These are phyloP conservation scores for Argyrosomus japonicus DNA, from an alignment of 2,113 vertebrate species.

Conservation along the genomic window DNA sequence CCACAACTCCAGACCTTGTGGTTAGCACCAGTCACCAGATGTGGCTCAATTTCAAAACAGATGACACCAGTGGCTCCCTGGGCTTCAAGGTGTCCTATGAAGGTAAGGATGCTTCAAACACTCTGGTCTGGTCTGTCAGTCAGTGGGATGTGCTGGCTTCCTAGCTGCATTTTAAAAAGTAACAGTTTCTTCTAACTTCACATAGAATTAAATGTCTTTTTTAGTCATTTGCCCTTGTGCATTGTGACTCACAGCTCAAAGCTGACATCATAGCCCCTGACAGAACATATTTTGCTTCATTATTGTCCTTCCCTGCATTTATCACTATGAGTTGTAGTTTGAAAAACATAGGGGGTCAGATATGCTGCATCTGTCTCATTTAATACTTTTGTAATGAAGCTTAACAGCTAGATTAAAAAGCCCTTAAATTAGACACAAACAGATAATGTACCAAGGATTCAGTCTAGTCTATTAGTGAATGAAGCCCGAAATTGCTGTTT, in stretches of 20 bases:
- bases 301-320: constrained; percentile 4
- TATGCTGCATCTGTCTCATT: not conserved
- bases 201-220: not conserved
- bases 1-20: constrained; percentile 94
- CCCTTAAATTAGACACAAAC: not conserved
- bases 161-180: not conserved
- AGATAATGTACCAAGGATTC: not conserved
- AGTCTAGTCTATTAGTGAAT: not conserved
- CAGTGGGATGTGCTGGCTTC: not conserved
- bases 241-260: not conserved
- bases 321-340: constrained; percentile 1
- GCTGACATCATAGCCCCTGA: constrained; percentile 2
- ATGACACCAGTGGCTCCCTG: constrained; percentile 93
- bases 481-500: not conserved
- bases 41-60: constrained; percentile 99
- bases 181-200: not conserved
- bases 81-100: constrained; percentile 97
- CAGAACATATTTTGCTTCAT: constrained; percentile 5
- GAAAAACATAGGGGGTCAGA: constrained; percentile 5
- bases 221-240: not conserved
- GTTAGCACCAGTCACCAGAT: constrained; percentile 98
- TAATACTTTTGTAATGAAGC: not conserved
- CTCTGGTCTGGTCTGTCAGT: not conserved
- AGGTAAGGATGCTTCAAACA: constrained; percentile 82
- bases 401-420: constrained; percentile 7